Evolutionary conservation across 2,888 invertebrate genomes (phyloP).

Genomic region (Oligia fasciuncula): DNA sequence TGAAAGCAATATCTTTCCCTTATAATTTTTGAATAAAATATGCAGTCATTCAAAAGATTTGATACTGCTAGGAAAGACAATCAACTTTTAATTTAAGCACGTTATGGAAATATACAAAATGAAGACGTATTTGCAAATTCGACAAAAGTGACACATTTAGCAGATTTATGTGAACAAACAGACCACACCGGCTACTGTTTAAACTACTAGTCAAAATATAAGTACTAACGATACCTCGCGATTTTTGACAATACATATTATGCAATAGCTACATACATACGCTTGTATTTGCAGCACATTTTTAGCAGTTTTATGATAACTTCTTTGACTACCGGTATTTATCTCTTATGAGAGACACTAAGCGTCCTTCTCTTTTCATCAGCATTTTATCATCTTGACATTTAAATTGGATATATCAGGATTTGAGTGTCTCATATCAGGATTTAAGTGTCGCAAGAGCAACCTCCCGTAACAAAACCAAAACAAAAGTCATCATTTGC

Average conservation of each 20-base stretch:
- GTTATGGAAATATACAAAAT: constrained; percentile 18
- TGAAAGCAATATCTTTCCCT: background rate
- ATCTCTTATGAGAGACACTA: background rate
- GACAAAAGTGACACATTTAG: constrained; percentile 28
- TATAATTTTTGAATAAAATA: background rate
- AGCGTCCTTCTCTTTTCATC: too few relatives aligned
- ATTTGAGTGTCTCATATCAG: background rate
- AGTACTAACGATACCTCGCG: constrained; percentile 13
- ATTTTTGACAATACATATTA: constrained; percentile 15
- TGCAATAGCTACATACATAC: constrained; percentile 11
- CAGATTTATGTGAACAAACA: constrained; percentile 29
- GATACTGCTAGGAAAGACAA: background rate
- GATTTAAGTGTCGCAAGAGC: background rate
- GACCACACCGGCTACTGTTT: constrained; percentile 29
- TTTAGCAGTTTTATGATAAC: constrained; percentile 3
- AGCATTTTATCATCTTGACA: background rate
- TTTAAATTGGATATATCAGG: background rate
- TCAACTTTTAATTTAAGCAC: background rate
- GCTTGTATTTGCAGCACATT: background rate
- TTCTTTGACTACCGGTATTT: background rate
- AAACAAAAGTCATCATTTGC: background rate
- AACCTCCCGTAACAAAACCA: rapidly evolving
- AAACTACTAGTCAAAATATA: constrained; percentile 24
- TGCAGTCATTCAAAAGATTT: background rate
- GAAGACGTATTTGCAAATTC: constrained; percentile 20